These are phyloP conservation scores for Dermatophagoides farinae DNA, from an alignment of 1,140 invertebrate genomes.

Conservation along the genomic window DNA sequence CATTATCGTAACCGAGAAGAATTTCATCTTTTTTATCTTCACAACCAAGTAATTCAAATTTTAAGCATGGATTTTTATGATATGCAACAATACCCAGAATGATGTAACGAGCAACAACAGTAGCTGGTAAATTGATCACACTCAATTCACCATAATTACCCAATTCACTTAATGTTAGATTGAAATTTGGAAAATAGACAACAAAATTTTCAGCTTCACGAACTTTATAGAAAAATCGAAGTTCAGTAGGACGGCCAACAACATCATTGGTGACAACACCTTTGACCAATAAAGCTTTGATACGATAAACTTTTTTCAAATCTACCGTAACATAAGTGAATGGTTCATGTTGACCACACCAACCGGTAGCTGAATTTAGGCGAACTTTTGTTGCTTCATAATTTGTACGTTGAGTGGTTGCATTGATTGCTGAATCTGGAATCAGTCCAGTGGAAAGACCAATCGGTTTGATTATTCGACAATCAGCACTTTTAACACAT, in stretches of 20 bases:
- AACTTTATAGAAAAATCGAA: slow-evolving; percentile 89
- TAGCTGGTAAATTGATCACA: slow-evolving; percentile 81
- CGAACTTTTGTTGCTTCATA: slow-evolving; percentile 42
- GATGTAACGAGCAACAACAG: slow-evolving; percentile 74
- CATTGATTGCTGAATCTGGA: slow-evolving; percentile 85
- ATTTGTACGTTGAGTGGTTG: slow-evolving; percentile 53
- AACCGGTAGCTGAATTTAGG: slow-evolving; percentile 79
- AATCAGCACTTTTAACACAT: slow-evolving; percentile 67
- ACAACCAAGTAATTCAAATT: slow-evolving; percentile 88
- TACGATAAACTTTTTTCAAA: slow-evolving; percentile 63
- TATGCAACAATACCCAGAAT: slow-evolving; percentile 81
- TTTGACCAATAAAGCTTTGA: slow-evolving; percentile 55
- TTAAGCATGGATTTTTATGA: slow-evolving; percentile 84
- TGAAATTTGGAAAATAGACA: slow-evolving; percentile 88
- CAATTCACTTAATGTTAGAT: slow-evolving; percentile 60
- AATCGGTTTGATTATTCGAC: slow-evolving; percentile 71
- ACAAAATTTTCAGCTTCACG: slow-evolving; percentile 79
- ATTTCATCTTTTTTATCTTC: slow-evolving; percentile 38
- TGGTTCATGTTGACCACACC: slow-evolving; percentile 73
- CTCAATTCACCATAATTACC: slow-evolving; percentile 84
- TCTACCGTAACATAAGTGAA: slow-evolving; percentile 90
- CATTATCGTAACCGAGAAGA: slow-evolving; percentile 75
- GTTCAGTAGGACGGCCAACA: slow-evolving; percentile 77
- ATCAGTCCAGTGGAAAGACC: slow-evolving; percentile 75
- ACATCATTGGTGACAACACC: slow-evolving; percentile 86